A percentile compares a stretch with the other conserved stretches of the same genome.
Evolutionary conservation across 2,113 vertebrate genomes (phyloP).

Genomic region (Synchiropus splendidus): DNA sequence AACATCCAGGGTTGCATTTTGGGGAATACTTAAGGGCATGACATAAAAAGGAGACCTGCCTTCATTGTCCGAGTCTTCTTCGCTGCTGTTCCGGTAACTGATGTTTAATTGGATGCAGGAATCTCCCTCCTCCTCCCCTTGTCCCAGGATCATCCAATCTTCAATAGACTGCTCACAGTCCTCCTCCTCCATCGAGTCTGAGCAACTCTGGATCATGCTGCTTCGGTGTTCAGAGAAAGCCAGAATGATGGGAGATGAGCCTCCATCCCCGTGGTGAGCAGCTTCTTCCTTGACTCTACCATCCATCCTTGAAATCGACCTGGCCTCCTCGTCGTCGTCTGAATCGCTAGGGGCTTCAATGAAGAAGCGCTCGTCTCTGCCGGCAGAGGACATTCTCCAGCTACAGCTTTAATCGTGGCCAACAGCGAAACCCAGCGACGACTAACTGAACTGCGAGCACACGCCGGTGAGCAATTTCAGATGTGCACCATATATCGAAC

Average conservation of each 20-base stretch:
- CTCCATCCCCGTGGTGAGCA: constrained; percentile 4
- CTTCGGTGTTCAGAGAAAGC: constrained; percentile 15
- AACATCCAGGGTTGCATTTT: no score
- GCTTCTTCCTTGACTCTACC: not conserved
- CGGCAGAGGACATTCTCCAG: not conserved
- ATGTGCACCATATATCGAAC: no score
- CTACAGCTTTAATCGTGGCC: not conserved
- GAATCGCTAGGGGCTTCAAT: constrained; percentile 20
- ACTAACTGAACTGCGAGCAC: not conserved
- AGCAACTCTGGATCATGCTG: no score
- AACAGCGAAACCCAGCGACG: constrained; percentile 14
- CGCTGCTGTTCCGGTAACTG: constrained; percentile 24
- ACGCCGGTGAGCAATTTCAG: not conserved
- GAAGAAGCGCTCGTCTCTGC: constrained; percentile 7
- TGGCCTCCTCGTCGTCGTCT: constrained; percentile 12
- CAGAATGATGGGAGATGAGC: constrained; percentile 38
- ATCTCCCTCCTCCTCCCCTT: constrained; percentile 38
- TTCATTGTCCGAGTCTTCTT: constrained; percentile 22
- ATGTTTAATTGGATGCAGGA: constrained; percentile 50
- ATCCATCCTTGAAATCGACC: not conserved
- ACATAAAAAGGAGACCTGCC: constrained; percentile 17
- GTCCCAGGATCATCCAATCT: constrained; percentile 59
- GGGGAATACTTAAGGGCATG: no score
- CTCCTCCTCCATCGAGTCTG: constrained; percentile 7
- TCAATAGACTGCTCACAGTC: constrained; percentile 34